Base-by-base conservation (phyloP, 2,888 invertebrate genomes). In the Drosophila ustulata region DNA sequence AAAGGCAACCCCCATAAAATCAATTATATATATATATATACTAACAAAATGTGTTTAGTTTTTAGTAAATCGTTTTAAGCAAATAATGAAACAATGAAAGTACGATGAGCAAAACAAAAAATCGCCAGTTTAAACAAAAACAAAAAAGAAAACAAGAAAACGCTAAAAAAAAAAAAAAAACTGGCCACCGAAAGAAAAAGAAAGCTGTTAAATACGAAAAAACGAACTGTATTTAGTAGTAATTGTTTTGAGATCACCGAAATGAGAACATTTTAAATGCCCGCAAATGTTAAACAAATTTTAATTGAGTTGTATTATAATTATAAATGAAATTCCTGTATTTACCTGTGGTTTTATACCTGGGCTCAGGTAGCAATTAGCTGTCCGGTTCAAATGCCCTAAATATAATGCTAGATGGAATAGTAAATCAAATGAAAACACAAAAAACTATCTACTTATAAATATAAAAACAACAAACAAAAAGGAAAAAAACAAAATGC, bases 301-400 rank as follows among this genome's bases (percentile, higher is more conserved):
- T 79, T 73, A 84, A 85, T 72, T 76, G 63, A 79, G 72, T 81
- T 82, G 82, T 82, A 82, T 82, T 82, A 82, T 85, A 80, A 75
- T 62, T 67, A 78, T 78, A 70, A 78, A 75, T 58, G 64, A 70
- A 75, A 70, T 78, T 78, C 66, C 66, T 78, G 65, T 74, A 74
- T 63, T 74, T 69, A 78, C 56, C 74, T 76, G 65, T 70, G 80
- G 75, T 72, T 63, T 67, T 66, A 63, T 41, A 65, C 58, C 65
- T 69, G 57, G 55, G 57, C 58, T 47, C 45, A 58, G 64, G 37
- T 64, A 66, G 71, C 64, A 65, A 56, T 26, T 68, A 68, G 53
- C 47, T 68, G 45, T 65, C 45, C 4, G 46, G 25, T 47, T 18
- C 34, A 46, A 34, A 39, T 25, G 28, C 50, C 18, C 43, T 32